phyloP scores from a whole-genome alignment of 2,797 vertebrate genomes.

The Sus cebifrons region DNA sequence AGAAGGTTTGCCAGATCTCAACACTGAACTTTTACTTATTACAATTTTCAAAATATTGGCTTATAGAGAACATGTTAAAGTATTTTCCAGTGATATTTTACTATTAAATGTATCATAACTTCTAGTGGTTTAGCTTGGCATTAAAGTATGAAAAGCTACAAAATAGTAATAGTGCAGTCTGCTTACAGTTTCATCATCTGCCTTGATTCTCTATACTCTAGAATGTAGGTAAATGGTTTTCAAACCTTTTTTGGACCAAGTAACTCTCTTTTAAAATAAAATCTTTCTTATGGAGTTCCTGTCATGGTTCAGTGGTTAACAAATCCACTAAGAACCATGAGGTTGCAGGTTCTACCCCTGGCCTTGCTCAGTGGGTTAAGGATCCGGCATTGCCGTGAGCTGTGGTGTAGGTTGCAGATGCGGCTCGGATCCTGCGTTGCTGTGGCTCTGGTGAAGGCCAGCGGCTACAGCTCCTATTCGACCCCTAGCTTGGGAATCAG shows the following conservation, averaged over 20 bases:
- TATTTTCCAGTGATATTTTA: slow-evolving; percentile 51
- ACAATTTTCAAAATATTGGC: slow-evolving; percentile 12
- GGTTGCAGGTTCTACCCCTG: too few species aligned
- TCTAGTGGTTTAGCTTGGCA: slow-evolving; percentile 11
- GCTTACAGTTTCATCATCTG: slow-evolving; percentile 51
- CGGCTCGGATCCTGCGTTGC: too few species aligned
- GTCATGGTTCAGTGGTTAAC: too few species aligned
- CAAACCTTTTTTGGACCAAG: background rate
- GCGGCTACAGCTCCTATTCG: too few species aligned
- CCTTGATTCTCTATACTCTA: background rate
- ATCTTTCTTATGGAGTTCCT: slow-evolving; percentile 16
- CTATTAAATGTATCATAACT: background rate
- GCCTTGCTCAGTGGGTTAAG: too few species aligned
- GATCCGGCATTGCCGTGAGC: too few species aligned
- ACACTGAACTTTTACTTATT: slow-evolving; percentile 31
- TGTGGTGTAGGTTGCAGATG: too few species aligned
- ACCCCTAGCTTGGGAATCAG: too few species aligned
- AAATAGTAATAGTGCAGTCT: slow-evolving; percentile 1
- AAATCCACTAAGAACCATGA: too few species aligned
- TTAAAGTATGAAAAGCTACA: background rate
- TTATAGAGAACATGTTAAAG: slow-evolving; percentile 25
- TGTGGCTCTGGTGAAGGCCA: too few species aligned
- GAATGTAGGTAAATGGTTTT: slow-evolving; percentile 17
- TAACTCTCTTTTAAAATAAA: slow-evolving; percentile 24
- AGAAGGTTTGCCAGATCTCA: slow-evolving; percentile 2